Evolutionary conservation across 2,113 vertebrate species (phyloP).

Genomic region (Chaenogobius annularis): DNA sequence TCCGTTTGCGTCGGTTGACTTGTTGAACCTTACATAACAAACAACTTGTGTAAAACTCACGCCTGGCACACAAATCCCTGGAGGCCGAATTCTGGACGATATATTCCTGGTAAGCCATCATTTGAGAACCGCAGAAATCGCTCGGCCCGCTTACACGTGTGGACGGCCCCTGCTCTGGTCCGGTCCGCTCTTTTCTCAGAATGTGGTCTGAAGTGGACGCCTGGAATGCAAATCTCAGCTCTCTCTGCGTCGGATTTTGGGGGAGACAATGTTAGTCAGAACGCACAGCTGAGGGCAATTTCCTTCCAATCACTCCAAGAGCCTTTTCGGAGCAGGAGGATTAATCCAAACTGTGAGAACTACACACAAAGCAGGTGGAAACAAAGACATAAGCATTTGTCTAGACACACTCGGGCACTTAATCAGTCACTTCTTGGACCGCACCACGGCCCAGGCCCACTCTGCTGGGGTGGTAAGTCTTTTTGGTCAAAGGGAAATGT

Average conservation of each 20-base stretch:
- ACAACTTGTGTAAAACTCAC: slow-evolving; percentile 5
- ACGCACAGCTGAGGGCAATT: slow-evolving; percentile 64
- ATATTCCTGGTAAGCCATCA: slow-evolving; percentile 21
- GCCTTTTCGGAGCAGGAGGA: slow-evolving; percentile 35
- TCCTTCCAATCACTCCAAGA: slow-evolving; percentile 52
- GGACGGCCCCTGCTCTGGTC: slow-evolving; percentile 9
- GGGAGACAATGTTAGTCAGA: slow-evolving; percentile 25
- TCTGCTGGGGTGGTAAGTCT: slow-evolving; percentile 32
- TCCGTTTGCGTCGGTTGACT: slow-evolving; percentile 6
- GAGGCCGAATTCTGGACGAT: not conserved
- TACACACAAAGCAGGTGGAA: slow-evolving; percentile 18
- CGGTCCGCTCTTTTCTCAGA: slow-evolving; percentile 9
- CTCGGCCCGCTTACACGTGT: slow-evolving; percentile 8
- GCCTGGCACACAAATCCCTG: not conserved
- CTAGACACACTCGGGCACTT: slow-evolving; percentile 2
- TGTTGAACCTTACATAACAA: slow-evolving; percentile 4
- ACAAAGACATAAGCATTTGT: slow-evolving; percentile 8
- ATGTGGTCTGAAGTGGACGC: slow-evolving; percentile 37
- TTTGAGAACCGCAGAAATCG: slow-evolving; percentile 31
- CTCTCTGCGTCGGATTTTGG: slow-evolving; percentile 20
- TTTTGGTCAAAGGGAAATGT: slow-evolving; percentile 23
- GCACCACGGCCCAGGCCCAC: slow-evolving; percentile 9
- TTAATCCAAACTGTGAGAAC: slow-evolving; percentile 45
- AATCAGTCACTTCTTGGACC: slow-evolving; percentile 35
- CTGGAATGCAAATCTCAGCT: slow-evolving; percentile 53